Conservation (phyloP, 1,140 invertebrate genomes). For the Heliconius eleuchia region DNA sequence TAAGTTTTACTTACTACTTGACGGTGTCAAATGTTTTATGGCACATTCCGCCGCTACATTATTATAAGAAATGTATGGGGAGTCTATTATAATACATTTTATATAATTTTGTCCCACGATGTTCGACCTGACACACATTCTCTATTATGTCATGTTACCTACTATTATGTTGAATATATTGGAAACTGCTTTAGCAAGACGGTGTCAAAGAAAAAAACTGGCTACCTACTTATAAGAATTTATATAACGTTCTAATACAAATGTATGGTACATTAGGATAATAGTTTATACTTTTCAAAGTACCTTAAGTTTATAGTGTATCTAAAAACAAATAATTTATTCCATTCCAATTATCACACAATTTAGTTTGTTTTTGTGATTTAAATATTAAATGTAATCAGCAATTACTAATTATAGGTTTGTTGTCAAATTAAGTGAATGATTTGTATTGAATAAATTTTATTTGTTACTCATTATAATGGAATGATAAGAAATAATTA, state of each 20-base stretch:
- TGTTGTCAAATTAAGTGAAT: neutral
- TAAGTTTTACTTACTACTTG: conserved; percentile 52
- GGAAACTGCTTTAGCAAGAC: conserved; percentile 35
- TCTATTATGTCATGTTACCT: conserved; percentile 61
- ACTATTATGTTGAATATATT: conserved; percentile 43
- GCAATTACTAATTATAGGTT: neutral
- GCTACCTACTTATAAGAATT: conserved; percentile 32
- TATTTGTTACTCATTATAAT: neutral
- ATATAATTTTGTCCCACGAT: conserved; percentile 55
- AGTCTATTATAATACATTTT: conserved; percentile 36
- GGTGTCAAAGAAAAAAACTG: conserved; percentile 42
- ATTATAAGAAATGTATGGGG: neutral
- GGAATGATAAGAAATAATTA: neutral
- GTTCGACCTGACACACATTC: conserved; percentile 60
- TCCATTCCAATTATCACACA: neutral
- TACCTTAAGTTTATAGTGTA: neutral
- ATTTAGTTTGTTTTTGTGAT: neutral
- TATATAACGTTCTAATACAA: conserved; percentile 19
- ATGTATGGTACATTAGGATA: neutral
- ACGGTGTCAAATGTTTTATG: conserved; percentile 31
- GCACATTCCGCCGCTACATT: conserved; percentile 13
- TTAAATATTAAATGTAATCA: neutral
- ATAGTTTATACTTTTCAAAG: neutral
- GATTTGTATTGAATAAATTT: neutral
- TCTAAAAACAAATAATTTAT: neutral